Evolutionary conservation across 2,888 invertebrate genomes (phyloP).

Genomic region (Onthophagus sagittarius): DNA sequence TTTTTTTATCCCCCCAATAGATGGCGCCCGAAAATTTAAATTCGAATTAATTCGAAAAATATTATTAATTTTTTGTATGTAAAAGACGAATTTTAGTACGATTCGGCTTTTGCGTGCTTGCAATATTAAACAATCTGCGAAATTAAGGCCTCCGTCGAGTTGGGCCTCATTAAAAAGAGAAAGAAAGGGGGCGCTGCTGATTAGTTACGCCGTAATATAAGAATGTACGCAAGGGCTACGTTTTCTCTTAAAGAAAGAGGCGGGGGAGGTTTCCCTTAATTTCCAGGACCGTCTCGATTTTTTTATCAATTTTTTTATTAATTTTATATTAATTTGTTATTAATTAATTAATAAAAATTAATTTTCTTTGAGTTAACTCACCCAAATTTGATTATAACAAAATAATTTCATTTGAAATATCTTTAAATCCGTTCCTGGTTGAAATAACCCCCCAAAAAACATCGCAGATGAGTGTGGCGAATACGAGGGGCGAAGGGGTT

Average conservation of each 20-base stretch:
- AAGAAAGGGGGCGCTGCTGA: slow-evolving; percentile 41
- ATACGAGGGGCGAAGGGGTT: not conserved
- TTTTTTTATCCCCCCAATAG: no score
- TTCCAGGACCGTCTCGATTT: not conserved
- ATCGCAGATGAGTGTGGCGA: not conserved
- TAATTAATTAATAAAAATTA: no score
- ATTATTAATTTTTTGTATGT: no score
- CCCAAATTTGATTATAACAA: no score
- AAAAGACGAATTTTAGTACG: not conserved
- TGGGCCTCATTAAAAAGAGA: slow-evolving; percentile 42
- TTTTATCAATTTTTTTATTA: no score
- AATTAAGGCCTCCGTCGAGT: slow-evolving; percentile 36
- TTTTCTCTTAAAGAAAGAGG: slow-evolving; percentile 35
- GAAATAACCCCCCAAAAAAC: not conserved
- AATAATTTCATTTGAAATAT: not conserved
- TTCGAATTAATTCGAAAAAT: no score
- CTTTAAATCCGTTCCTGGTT: not conserved
- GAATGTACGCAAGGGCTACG: slow-evolving; percentile 45
- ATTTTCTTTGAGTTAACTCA: no score
- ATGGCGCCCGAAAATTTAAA: no score
- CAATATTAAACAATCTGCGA: slow-evolving; percentile 40
- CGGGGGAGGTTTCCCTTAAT: slow-evolving; percentile 33
- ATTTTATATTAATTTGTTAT: no score
- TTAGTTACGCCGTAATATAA: slow-evolving; percentile 44
- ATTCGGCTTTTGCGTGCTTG: slow-evolving; percentile 30